Evolutionary conservation across 2,113 vertebrate species (phyloP), one percentile per base, ranked within the genome.

Genomic region (Alouatta palliata): DNA sequence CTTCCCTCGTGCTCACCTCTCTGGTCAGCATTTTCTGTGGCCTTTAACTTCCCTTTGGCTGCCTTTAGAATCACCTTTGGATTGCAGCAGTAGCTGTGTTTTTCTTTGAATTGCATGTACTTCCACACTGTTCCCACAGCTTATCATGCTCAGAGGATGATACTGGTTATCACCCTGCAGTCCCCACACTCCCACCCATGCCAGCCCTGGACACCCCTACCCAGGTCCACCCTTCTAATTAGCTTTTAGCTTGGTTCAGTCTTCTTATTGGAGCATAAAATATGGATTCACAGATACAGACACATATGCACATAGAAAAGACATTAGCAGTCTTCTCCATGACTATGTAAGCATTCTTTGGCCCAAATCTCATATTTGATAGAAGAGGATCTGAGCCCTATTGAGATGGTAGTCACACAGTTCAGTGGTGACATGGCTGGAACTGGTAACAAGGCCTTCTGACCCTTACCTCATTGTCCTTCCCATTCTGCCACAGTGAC

Each of bases 401-500:
- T 35, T 27, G 30, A 87, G 11, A 17, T 32, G 68, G 11, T 17
- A 2, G 17, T 19, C 49, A 58, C 12, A 64, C 23, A 82, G 49
- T 1, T 7, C 14, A 43, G 10, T 40, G 32, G 32, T 52, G 56
- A 58, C 21, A 82, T 45, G 19, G 40, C 61, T 83, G 30, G 35
- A 8, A 66, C 45, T 30, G 13, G 12, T 1, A 52, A 16, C 32
- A 27, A n/a, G 45, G 45, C 37, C 23, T 40, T 70, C 58, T 3
- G 43, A 47, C 35, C 13, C 8, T 35, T 16, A 13, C 47, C 58
- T 25, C 17, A 6, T 0, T 0, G 4, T 20, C 25, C 40, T 77
- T 76, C n/a, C 17, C 19, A 20, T 19, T 35, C 8, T 35, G 16
- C 2, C 52, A 80, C 27, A 32, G 27, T 37, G 37, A 95, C 9